Evolutionary conservation across 2,797 vertebrate genomes (phyloP).

Genomic region (Chromobotia macracanthus): DNA sequence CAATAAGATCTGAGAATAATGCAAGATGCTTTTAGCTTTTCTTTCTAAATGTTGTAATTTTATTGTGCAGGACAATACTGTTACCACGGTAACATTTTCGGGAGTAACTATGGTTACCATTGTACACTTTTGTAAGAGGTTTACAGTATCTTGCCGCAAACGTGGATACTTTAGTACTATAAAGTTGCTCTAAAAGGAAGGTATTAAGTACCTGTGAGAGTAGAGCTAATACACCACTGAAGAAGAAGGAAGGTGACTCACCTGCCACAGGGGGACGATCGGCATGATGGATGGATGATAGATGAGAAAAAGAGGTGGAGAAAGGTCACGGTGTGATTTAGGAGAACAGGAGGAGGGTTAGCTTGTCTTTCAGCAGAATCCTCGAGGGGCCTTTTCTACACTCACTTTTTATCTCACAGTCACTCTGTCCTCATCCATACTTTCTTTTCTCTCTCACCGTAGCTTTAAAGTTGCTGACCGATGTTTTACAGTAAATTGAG

Average conservation of each 20-base stretch:
- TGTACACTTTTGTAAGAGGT: background rate
- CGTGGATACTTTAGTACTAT: background rate
- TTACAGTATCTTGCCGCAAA: background rate
- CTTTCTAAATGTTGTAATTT: too few relatives aligned
- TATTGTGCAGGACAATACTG: too few relatives aligned
- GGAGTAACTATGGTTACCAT: background rate
- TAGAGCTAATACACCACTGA: slow-evolving; percentile 27
- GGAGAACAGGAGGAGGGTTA: slow-evolving; percentile 64
- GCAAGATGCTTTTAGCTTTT: too few relatives aligned
- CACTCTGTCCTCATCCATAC: slow-evolving; percentile 12
- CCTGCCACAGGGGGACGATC: slow-evolving; percentile 61
- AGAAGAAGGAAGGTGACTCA: slow-evolving; percentile 54
- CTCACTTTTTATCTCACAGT: slow-evolving; percentile 26
- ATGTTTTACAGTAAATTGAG: slow-evolving; percentile 60
- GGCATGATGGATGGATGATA: slow-evolving; percentile 69
- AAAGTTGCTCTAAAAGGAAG: background rate
- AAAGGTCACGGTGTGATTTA: slow-evolving; percentile 74
- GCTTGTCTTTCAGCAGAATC: slow-evolving; percentile 71
- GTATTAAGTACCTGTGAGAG: slow-evolving; percentile 5
- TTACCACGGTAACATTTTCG: background rate
- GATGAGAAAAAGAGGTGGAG: slow-evolving; percentile 53
- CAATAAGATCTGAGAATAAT: too few relatives aligned
- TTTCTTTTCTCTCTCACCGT: slow-evolving; percentile 28
- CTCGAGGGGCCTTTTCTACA: slow-evolving; percentile 56
- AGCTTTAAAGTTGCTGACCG: slow-evolving; percentile 46